Evolutionary conservation across 1,140 invertebrate genomes (phyloP).

Genomic region (Drosophila melanogaster): Release_6_plus_ISO1_MT NT_033779.5:21863001-21863500

Average conservation of each 20-base stretch:
- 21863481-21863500: slow-evolving; percentile 79
- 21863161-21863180: slow-evolving; percentile 57
- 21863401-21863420: slow-evolving; percentile 35
- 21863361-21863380: too few species aligned
- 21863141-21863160: slow-evolving; percentile 19
- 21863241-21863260: slow-evolving; percentile 52
- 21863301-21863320: slow-evolving; percentile 7
- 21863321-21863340: slow-evolving; percentile 1
- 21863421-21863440: slow-evolving; percentile 30
- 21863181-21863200: slow-evolving; percentile 50
- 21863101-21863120: slow-evolving; percentile 37
- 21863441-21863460: slow-evolving; percentile 76
- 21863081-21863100: slow-evolving; percentile 40
- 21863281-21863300: slow-evolving; percentile 7
- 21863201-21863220: slow-evolving; percentile 40
- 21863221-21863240: slow-evolving; percentile 54
- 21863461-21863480: slow-evolving; percentile 79
- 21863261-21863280: slow-evolving; percentile 39
- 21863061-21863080: slow-evolving; percentile 21
- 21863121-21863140: slow-evolving; percentile 12
- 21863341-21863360: too few species aligned
- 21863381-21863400: neutral
- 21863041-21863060: slow-evolving; percentile 32
- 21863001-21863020: slow-evolving; percentile 34
- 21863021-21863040: slow-evolving; percentile 51